Conservation (phyloP, 2,888 invertebrate genomes). For the Cephus rjabovi region DNA sequence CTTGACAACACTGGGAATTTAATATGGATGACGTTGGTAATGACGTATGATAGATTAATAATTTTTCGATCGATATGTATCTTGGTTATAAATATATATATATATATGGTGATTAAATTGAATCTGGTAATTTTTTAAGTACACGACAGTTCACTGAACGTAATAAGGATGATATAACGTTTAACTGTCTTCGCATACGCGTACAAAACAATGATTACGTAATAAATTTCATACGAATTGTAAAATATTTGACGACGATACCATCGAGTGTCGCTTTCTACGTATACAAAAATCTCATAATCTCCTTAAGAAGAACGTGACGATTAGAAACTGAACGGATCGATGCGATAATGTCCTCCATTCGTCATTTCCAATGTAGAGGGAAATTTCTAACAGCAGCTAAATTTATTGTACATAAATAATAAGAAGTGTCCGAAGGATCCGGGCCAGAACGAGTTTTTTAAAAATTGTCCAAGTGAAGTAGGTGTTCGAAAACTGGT, state of each 20-base stretch:
- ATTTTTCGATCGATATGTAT: neutral
- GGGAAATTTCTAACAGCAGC: neutral
- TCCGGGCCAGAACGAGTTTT: neutral
- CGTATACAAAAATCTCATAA: neutral
- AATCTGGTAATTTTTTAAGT: neutral
- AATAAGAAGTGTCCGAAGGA: neutral
- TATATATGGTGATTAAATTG: neutral
- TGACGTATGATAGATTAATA: neutral
- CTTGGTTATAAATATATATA: neutral
- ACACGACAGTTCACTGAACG: neutral
- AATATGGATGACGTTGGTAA: neutral
- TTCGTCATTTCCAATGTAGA: neutral
- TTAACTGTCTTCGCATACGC: neutral
- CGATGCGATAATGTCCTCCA: neutral
- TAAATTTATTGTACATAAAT: neutral
- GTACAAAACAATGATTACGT: neutral
- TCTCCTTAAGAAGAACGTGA: neutral
- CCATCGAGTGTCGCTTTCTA: neutral
- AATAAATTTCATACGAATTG: neutral
- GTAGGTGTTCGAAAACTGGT: neutral
- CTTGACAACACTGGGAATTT: neutral
- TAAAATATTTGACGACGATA: neutral
- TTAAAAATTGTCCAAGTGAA: neutral
- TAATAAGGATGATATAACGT: neutral
- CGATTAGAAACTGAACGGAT: neutral